Evolutionary conservation across 2,888 invertebrate genomes (phyloP).

Genomic region (Cosmopolites sordidus): DNA sequence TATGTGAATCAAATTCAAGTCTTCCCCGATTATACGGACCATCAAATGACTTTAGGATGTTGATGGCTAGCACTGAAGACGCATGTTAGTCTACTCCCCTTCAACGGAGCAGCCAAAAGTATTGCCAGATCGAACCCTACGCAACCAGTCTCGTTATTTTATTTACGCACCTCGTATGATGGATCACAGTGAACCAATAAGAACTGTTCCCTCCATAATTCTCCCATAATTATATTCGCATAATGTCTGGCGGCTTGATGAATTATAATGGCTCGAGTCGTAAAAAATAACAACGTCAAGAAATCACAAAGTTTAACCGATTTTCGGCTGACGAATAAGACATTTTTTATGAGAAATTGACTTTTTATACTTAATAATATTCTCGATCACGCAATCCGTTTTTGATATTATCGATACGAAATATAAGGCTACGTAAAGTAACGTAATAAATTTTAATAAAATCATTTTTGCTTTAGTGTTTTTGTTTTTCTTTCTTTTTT

Average conservation of each 20-base stretch:
- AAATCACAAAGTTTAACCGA: constrained; percentile 20
- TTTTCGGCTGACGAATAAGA: constrained; percentile 22
- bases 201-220: too few relatives aligned
- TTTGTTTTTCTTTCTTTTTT: constrained; percentile 1
- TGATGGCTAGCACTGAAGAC: too few relatives aligned
- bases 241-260: constrained; percentile 9
- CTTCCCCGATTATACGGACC: too few relatives aligned
- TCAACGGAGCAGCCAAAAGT: too few relatives aligned
- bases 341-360: constrained; percentile 25
- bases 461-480: constrained; percentile 14
- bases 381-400: constrained; percentile 20
- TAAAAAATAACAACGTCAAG: constrained; percentile 19
- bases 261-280: constrained; percentile 7
- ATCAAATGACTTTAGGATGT: too few relatives aligned
- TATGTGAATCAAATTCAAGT: too few relatives aligned
- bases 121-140: too few relatives aligned
- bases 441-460: constrained; percentile 20
- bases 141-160: too few relatives aligned
- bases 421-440: constrained; percentile 17
- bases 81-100: too few relatives aligned
- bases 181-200: too few relatives aligned
- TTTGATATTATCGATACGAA: constrained; percentile 20
- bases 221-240: not conserved
- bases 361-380: constrained; percentile 21
- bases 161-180: too few relatives aligned